Percentiles rank a stretch among this genome's conserved stretches.
These are phyloP conservation scores for Barypeithes pellucidus DNA, from an alignment of 2,888 invertebrate species.

Conservation along the genomic window DNA sequence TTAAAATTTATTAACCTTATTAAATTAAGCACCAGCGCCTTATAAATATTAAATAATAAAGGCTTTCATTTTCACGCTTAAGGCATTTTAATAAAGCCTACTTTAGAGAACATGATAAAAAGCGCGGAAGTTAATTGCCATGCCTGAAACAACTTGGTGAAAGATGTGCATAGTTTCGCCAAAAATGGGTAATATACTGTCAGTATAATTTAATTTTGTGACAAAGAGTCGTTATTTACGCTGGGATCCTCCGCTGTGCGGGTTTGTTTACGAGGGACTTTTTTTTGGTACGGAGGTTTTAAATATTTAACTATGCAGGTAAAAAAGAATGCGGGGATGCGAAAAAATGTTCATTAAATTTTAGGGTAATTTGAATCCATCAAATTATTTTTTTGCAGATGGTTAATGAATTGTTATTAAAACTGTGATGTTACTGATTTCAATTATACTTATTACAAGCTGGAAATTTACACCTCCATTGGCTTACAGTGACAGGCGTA, in stretches of 20 bases:
- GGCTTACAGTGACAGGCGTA: too few species aligned
- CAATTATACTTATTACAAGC: too few species aligned
- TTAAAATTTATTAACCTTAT: conserved; percentile 19
- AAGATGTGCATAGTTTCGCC: conserved; percentile 42
- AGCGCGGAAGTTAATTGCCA: conserved; percentile 27
- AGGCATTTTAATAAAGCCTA: conserved; percentile 26
- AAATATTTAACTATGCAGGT: conserved; percentile 11
- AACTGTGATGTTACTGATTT: too few species aligned
- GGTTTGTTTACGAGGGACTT: conserved; percentile 20
- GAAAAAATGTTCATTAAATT: neutral
- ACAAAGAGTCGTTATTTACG: conserved; percentile 31
- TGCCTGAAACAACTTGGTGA: conserved; percentile 32
- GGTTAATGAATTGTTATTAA: too few species aligned
- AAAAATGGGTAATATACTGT: conserved; percentile 41
- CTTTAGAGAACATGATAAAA: conserved; percentile 27
- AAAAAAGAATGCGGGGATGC: conserved; percentile 6
- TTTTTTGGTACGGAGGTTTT: neutral
- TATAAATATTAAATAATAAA: conserved; percentile 25
- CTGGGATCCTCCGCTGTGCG: conserved; percentile 17
- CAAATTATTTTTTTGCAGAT: too few species aligned
- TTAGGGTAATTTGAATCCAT: neutral
- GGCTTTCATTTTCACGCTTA: conserved; percentile 20
- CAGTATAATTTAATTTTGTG: conserved; percentile 43
- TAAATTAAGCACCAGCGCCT: conserved; percentile 11
- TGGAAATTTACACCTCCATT: too few species aligned